These are phyloP conservation scores for Drosophila athabasca DNA, from an alignment of 1,140 invertebrate species.

Conservation along the genomic window DNA sequence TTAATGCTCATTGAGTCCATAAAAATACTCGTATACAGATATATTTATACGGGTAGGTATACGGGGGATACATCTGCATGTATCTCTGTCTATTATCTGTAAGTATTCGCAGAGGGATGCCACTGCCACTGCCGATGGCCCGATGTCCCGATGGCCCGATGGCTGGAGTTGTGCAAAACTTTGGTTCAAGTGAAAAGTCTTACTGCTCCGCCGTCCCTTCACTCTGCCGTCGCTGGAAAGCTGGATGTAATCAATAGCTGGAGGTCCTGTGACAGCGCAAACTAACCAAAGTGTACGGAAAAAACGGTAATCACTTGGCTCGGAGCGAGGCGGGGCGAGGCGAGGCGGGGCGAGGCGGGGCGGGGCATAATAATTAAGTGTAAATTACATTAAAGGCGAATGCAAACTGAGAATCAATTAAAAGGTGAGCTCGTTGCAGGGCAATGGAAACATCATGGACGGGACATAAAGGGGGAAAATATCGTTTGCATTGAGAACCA, in stretches of 20 bases:
- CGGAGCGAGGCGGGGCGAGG: constrained; percentile 5
- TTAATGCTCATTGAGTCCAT: constrained; percentile 37
- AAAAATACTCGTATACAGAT: constrained; percentile 13
- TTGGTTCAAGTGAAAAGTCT: constrained; percentile 1
- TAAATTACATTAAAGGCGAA: constrained; percentile 28
- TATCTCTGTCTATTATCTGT: constrained; percentile 10
- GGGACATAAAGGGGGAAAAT: neutral
- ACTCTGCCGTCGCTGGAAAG: neutral
- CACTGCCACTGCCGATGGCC: neutral
- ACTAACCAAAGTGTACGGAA: constrained; percentile 5
- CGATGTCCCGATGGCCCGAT: too few relatives aligned
- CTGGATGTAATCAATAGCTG: too few relatives aligned
- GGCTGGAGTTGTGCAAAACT: constrained; percentile 3
- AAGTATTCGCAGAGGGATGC: constrained; percentile 25
- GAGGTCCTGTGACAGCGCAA: neutral
- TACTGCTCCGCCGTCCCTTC: neutral
- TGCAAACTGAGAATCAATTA: constrained; percentile 37
- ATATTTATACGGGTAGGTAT: constrained; percentile 5
- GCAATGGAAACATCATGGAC: neutral
- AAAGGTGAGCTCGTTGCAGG: neutral
- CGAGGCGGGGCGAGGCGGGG: constrained; percentile 10
- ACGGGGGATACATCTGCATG: neutral
- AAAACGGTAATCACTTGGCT: constrained; percentile 36
- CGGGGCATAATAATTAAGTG: constrained; percentile 44
- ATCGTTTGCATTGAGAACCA: too few relatives aligned